phyloP scores from a whole-genome alignment of 2,797 vertebrate species.

The Pangasius larnaudii region DNA sequence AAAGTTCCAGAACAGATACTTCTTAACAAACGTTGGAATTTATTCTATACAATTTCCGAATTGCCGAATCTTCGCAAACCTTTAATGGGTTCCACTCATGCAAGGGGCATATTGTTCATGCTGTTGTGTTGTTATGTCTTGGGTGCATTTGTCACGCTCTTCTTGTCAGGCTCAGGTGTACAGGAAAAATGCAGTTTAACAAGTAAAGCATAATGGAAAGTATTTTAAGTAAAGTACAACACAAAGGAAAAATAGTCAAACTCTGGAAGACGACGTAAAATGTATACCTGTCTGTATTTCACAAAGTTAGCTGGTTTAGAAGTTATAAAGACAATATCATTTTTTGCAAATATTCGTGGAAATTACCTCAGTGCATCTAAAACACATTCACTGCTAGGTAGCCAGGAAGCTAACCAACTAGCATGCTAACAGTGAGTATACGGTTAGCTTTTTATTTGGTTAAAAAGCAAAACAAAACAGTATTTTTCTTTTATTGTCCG shows the following conservation, averaged over 20 bases:
- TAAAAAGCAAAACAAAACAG: not conserved
- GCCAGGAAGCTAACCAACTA: not conserved
- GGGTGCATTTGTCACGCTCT: not conserved
- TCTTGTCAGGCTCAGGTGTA: not conserved
- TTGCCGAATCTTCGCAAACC: not conserved
- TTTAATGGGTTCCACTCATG: no score
- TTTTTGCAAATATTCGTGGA: not conserved
- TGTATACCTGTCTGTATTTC: not conserved
- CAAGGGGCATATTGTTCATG: not conserved
- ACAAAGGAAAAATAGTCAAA: not conserved
- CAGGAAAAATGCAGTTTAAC: constrained; percentile 32
- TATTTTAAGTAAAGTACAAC: not conserved
- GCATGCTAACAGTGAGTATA: not conserved
- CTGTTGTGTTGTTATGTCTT: not conserved
- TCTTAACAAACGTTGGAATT: not conserved
- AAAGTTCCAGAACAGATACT: not conserved
- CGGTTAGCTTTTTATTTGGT: not conserved
- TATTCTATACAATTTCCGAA: not conserved
- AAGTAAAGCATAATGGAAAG: not conserved
- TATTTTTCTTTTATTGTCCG: not conserved
- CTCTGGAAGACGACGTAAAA: not conserved
- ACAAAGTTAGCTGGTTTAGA: not conserved
- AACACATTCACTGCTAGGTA: not conserved
- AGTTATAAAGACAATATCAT: not conserved
- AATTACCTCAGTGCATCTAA: not conserved